Percentiles rank a stretch among this genome's conserved stretches.
These are phyloP conservation scores for Enteromius treurensis DNA, from an alignment of 2,797 vertebrate species.

Conservation along the genomic window DNA sequence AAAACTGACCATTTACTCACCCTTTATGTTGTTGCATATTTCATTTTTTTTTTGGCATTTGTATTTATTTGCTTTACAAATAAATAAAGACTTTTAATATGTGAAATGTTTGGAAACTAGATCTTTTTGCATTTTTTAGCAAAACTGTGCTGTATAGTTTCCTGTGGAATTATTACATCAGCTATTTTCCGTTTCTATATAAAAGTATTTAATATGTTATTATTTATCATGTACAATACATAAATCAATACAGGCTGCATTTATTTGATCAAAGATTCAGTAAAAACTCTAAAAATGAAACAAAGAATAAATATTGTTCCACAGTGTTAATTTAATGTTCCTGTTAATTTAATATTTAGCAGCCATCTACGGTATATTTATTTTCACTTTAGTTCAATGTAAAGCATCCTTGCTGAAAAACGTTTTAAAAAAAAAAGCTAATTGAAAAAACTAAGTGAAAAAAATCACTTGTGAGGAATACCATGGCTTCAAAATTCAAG, in stretches of 20 bases:
- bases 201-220: neutral
- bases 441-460: neutral
- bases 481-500: neutral
- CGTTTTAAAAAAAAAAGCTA: accelerated
- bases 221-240: neutral
- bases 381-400: no score
- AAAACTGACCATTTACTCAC: neutral
- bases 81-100: neutral
- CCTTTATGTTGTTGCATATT: neutral
- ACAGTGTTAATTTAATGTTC: no score
- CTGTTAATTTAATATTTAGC: neutral
- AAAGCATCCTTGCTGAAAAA: no score
- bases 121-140: neutral
- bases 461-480: neutral
- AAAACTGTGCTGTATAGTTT: neutral
- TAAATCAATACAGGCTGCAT: neutral
- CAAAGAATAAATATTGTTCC: neutral
- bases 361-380: neutral
- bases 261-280: neutral
- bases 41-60: neutral
- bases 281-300: neutral
- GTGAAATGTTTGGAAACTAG: neutral
- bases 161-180: neutral
- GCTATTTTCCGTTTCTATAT: neutral
- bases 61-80: neutral